Evolutionary conservation across 2,888 invertebrate genomes (phyloP), one percentile per base, ranked within the genome.

Genomic region (Hoplodrina blanda): DNA sequence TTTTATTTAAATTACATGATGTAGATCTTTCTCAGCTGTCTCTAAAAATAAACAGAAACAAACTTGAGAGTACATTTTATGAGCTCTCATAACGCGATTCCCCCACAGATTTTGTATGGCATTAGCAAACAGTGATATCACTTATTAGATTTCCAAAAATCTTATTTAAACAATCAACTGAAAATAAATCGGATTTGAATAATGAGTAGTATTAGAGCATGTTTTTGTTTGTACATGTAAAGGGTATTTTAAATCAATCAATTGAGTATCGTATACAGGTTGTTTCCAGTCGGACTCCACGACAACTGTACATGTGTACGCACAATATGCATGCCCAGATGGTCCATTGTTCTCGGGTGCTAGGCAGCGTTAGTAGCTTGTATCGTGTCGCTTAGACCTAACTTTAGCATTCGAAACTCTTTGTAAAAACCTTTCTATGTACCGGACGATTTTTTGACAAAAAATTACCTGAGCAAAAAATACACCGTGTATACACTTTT

Each of bases 251-350:
- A 11, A 50, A 11, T 19, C 1, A 1, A 41, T 11, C 8, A 10
- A 37, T 37, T 37, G 53, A 25, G 50, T 68, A 56, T 50, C 61
- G 63, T 77, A 69, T 44, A 62, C 76, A 80, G 46, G 59, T 4
- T 64, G 62, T 77, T 19, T 62, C 69, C 62, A 52, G 54, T 59
- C 76, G 76, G 77, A 64, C 64, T 7, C 52, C 76, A 77, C 77
- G 52, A 76, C 59, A 75, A 68, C 65, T 78, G 80, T 78, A 80
- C 82, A 74, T 80, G 80, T 82, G 66, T 62, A 49, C 74, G 81
- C 80, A 69, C 82, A 86, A 88, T 89, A 91, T 93, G 93, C 93
- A 94, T 94, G 93, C 92, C 92, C 92, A 91, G 92, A 93, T 91
- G 81, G 68, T 74, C 71, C 71, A 62, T 69, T 80, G 71, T 75